Base-by-base conservation (phyloP, 2,888 invertebrate genomes). In the Latheticus oryzae region DNA sequence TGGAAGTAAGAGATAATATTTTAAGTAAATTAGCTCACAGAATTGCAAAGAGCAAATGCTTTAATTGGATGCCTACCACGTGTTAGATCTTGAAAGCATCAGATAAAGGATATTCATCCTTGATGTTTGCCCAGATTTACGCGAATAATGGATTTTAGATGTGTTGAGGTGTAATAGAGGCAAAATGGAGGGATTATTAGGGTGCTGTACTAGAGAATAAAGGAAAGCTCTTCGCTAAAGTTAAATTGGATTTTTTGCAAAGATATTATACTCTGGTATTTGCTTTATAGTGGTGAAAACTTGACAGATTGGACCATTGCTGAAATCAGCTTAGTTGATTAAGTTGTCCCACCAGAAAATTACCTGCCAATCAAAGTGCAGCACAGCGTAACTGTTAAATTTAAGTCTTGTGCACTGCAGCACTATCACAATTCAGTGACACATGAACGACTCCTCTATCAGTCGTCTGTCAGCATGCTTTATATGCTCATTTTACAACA, bases 401-500 rank as follows among this genome's bases (percentile, higher is more conserved):
- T n/a, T n/a, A n/a, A n/a, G n/a, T n/a, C n/a, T n/a, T n/a, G n/a
- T 13, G 35, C 33, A 26, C 35, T n/a, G 15, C 21, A 54, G 61
- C 45, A 45, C 30, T 16, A n/a, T n/a, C n/a, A 45, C 19, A 63
- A 55, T 62, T 63, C 67, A 66, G 69, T 69, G 69, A 68, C 70
- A 72, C 70, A 63, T 70, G 67, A 68, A 67, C 68, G 65, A 67
- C 69, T 71, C 70, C 60, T 73, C 72, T 73, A 74, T 73, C 72
- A 74, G 70, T 68, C 67, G 71, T 68, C 73, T 72, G 76, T 73
- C 76, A 72, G 75, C 70, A 75, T 75, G 75, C 72, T 78, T 78
- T 78, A 78, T 78, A 77, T 75, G 77, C 76, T 76, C 78, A 78
- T 78, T 79, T 78, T 77, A 77, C 78, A 78, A 74, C 76, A 78